phyloP scores from a whole-genome alignment of 1,140 invertebrate genomes.

The Pseudomyrmex pallidus region DNA sequence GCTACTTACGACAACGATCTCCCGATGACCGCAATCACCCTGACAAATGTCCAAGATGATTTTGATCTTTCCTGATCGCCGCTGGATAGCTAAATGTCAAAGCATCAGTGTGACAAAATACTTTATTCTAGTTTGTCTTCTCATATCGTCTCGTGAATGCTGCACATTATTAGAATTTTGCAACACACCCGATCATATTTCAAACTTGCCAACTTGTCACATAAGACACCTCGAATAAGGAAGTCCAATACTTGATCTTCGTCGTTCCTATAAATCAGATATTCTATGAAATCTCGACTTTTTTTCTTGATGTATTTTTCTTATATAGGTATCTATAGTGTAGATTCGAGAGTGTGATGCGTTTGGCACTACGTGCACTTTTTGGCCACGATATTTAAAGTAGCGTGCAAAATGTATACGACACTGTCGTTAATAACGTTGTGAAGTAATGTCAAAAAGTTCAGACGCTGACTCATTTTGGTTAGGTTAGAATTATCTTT shows the following conservation, averaged over 20 bases:
- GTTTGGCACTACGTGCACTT: conserved; percentile 13
- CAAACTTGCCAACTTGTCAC: neutral
- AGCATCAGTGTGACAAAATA: conserved; percentile 1
- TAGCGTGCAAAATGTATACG: neutral
- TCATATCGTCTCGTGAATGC: neutral
- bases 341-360: neutral
- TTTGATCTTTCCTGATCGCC: neutral
- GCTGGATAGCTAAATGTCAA: neutral
- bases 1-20: conserved; percentile 2
- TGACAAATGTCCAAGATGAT: conserved; percentile 22
- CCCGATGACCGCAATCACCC: conserved; percentile 32
- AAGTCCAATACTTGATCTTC: neutral
- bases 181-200: neutral
- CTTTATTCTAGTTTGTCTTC: conserved; percentile 11
- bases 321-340: neutral
- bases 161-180: conserved; percentile 15
- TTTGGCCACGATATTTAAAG: neutral
- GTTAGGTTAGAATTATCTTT: conserved; percentile 14
- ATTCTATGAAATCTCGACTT: neutral
- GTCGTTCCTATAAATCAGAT: neutral
- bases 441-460: conserved; percentile 8
- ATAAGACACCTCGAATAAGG: neutral
- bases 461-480: neutral
- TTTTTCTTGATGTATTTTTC: neutral
- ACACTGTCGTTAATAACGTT: conserved; percentile 1